Evolutionary conservation across 2,888 invertebrate genomes (phyloP), one percentile per base, ranked within the genome.

Genomic region (Leptinotarsa tumamoca): DNA sequence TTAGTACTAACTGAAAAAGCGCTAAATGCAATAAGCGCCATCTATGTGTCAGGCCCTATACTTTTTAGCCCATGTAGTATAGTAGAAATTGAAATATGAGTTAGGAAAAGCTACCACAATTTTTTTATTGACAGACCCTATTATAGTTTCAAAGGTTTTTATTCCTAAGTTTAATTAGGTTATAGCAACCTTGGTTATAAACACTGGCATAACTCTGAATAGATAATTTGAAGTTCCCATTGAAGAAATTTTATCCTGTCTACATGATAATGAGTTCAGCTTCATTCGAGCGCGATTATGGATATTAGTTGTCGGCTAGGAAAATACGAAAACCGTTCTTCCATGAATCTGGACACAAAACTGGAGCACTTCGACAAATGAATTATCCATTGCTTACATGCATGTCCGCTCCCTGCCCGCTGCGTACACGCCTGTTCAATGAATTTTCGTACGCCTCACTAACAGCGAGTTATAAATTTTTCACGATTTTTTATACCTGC

Each of bases 401-500:
- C 77, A 74, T 77, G 77, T 77, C 66, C 73, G 75, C 66, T 71
- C 54, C 71, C 61, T 68, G 54, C 17, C 70, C 58, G 70, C 69
- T 70, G 70, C 72, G 68, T 73, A 71, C 49, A 58, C 13, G 68
- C 68, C 71, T 71, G 76, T 71, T 71, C 71, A 68, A 50, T 68
- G 76, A 68, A 73, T 70, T 51, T n/a, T 68, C n/a, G 14, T 68
- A 43, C 54, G 52, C 54, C 33, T 27, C 27, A 52, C 18, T 27
- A 54, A 27, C 17, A 56, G 52, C 54, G 54, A 52, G 52, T 52
- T 69, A 73, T 72, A 66, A 75, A 43, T 43, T 43, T 78, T 78
- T 63, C 75, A 66, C 77, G 78, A 80, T 78, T 80, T 80, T 80
- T 80, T 80, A 78, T 80, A 80, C 80, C 79, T 78, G 74, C 73